These are phyloP conservation scores for Myrmecophaga tridactyla DNA, from an alignment of 2,113 vertebrate species.

Conservation along the genomic window DNA sequence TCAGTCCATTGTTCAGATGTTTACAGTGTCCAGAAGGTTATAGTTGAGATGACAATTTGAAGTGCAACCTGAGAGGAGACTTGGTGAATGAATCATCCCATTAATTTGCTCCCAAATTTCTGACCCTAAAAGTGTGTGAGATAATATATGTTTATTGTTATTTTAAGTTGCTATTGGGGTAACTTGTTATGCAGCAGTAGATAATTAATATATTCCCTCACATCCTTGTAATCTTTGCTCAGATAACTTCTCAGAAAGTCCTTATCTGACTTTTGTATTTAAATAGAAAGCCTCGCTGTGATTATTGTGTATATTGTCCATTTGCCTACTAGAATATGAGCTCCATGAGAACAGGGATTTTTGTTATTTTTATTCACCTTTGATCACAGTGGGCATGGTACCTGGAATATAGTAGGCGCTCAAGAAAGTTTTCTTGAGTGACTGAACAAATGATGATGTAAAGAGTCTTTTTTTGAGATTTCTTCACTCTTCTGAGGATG, in stretches of 20 bases:
- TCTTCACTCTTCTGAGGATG: background rate
- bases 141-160: background rate
- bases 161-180: background rate
- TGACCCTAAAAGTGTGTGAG: background rate
- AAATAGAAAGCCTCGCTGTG: background rate
- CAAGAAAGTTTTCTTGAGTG: background rate
- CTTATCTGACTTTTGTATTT: background rate
- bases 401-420: background rate
- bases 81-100: background rate
- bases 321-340: background rate
- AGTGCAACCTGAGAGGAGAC: background rate
- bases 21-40: too few relatives aligned
- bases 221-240: background rate
- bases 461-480: background rate
- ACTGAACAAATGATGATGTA: background rate
- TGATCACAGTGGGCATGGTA: background rate
- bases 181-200: background rate
- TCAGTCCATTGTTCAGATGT: background rate
- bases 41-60: background rate
- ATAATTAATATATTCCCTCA: background rate
- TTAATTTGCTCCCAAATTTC: background rate
- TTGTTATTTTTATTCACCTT: background rate
- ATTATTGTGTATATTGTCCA: background rate
- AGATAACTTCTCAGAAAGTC: background rate
- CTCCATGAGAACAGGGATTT: background rate